Percentiles rank a stretch among this genome's conserved stretches.
These are phyloP conservation scores for Drosophila kambysellisi DNA, from an alignment of 2,888 invertebrate species.

Conservation along the genomic window DNA sequence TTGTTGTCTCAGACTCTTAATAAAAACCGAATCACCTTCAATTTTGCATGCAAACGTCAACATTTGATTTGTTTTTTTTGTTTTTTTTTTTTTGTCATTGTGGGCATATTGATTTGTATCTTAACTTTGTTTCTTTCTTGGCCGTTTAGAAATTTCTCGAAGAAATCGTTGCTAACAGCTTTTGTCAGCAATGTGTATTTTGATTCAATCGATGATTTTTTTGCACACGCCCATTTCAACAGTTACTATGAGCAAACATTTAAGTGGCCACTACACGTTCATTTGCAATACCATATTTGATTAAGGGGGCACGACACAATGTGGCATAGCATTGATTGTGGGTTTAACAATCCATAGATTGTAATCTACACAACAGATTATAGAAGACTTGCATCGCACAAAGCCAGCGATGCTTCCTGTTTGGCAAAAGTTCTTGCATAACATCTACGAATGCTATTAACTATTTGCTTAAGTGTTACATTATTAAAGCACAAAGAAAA, in stretches of 20 bases:
- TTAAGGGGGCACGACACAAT: conserved; percentile 24
- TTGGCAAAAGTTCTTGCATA: conserved; percentile 9
- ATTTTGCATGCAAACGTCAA: conserved; percentile 48
- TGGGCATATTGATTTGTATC: conserved; percentile 13
- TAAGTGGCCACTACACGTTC: conserved; percentile 31
- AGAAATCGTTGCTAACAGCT: conserved; percentile 14
- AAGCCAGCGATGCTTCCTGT: conserved; percentile 32
- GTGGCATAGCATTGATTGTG: conserved; percentile 20
- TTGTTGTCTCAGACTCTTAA: conserved; percentile 24
- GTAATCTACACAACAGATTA: neutral
- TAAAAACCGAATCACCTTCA: conserved; percentile 68
- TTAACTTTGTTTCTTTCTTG: conserved; percentile 20
- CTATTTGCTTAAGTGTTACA: neutral
- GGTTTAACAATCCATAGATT: conserved; percentile 14
- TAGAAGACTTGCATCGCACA: conserved; percentile 6
- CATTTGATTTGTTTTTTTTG: conserved; percentile 3
- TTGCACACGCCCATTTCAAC: conserved; percentile 31
- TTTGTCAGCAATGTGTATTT: conserved; percentile 10
- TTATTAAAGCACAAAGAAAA: neutral
- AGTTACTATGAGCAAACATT: conserved; percentile 35
- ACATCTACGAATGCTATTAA: neutral
- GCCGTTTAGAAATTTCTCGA: conserved; percentile 57
- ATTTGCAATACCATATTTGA: conserved; percentile 32
- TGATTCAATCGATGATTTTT: conserved; percentile 9
- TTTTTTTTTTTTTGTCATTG: conserved; percentile 10